Evolutionary conservation across 2,113 vertebrate species (phyloP).

Genomic region (Zosterops hypoxanthus): DNA sequence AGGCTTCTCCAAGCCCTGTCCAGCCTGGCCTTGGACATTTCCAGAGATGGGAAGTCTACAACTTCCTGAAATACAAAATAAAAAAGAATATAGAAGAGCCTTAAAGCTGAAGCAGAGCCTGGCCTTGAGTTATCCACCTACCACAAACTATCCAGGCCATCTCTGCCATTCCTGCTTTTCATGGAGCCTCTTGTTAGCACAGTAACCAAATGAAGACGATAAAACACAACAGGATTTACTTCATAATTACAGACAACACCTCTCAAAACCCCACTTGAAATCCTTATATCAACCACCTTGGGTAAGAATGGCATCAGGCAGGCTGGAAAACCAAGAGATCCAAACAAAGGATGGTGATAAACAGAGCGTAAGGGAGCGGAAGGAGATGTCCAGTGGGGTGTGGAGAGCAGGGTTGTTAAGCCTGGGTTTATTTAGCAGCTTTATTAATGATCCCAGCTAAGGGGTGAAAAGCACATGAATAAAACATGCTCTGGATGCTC

Average conservation of each 20-base stretch:
- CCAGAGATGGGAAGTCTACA: not conserved
- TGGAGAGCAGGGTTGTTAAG: not conserved
- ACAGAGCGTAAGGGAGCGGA: not conserved
- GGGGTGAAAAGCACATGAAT: conserved; percentile 62
- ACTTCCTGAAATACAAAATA: not conserved
- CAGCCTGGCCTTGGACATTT: not conserved
- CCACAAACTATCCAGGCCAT: rapidly evolving
- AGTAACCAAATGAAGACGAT: not conserved
- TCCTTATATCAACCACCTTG: not conserved
- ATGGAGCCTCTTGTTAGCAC: not conserved
- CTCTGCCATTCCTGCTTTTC: not conserved
- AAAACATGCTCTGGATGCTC: conserved; percentile 47
- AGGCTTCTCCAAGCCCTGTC: not conserved
- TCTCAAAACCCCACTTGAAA: not conserved
- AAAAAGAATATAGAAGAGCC: not conserved
- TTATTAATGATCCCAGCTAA: conserved; percentile 52
- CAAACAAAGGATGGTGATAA: conserved; percentile 6
- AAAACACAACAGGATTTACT: not conserved
- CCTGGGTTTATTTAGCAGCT: conserved; percentile 50
- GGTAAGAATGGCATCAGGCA: not conserved
- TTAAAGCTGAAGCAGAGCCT: not conserved
- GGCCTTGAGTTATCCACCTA: not conserved
- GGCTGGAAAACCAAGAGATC: conserved; percentile 2
- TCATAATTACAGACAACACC: not conserved
- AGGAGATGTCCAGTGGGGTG: conserved; percentile 43